phyloP scores from a whole-genome alignment of 2,113 vertebrate genomes.

The Asarcornis scutulata region DNA sequence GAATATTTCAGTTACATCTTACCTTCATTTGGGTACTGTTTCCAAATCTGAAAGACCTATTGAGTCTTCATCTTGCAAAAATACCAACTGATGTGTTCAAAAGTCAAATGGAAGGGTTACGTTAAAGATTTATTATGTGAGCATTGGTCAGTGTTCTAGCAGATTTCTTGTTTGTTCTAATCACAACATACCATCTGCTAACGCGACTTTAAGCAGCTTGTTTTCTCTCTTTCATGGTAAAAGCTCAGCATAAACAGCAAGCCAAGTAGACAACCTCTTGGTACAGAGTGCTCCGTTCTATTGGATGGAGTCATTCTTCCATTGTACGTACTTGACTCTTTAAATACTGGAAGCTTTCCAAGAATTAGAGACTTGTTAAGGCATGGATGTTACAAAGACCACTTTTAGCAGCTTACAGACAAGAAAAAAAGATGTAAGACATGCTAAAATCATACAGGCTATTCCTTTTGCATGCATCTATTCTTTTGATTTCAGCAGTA shows the following conservation, averaged over 20 bases:
- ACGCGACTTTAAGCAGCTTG: neutral
- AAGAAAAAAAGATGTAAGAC: neutral
- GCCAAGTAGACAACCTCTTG: neutral
- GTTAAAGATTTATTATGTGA: neutral
- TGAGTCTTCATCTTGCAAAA: neutral
- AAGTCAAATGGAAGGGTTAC: neutral
- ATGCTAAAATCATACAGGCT: slow-evolving; percentile 31
- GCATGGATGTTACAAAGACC: slow-evolving; percentile 30
- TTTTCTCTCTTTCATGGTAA: neutral
- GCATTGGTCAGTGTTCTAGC: neutral
- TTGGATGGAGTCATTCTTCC: slow-evolving; percentile 18
- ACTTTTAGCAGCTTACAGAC: slow-evolving; percentile 13
- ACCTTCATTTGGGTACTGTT: neutral
- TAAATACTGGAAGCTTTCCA: slow-evolving; percentile 56
- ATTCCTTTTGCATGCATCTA: neutral
- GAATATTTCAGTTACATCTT: neutral
- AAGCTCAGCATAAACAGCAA: neutral
- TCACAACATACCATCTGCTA: neutral
- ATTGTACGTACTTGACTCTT: slow-evolving; percentile 47
- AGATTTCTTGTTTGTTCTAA: neutral
- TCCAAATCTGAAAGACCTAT: neutral
- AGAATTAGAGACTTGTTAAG: slow-evolving; percentile 30
- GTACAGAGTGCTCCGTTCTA: neutral
- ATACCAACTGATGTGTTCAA: neutral
- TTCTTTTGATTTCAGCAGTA: slow-evolving; percentile 26